Percentiles rank a stretch among this genome's conserved stretches.
Evolutionary conservation across 1,140 invertebrate genomes (phyloP).

Genomic region (Drosophila gunungcola): DNA sequence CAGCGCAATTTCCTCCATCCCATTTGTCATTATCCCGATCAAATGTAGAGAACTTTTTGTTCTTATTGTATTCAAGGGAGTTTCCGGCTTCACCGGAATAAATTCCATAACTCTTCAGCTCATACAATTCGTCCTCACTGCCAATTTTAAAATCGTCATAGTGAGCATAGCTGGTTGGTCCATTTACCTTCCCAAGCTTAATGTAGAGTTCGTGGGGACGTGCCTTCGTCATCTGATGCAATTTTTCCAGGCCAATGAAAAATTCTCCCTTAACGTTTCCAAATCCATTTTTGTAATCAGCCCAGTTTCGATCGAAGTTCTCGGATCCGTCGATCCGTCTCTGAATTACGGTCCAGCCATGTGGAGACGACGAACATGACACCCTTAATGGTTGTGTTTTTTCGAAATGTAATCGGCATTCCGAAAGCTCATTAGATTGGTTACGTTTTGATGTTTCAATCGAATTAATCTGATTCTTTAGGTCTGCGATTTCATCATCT

Average conservation of each 20-base stretch:
- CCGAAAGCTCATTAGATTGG: too few relatives aligned
- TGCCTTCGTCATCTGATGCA: slow-evolving; percentile 39
- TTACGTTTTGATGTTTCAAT: too few relatives aligned
- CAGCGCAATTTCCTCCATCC: too few relatives aligned
- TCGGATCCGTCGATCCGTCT: slow-evolving; percentile 42
- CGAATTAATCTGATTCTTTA: too few relatives aligned
- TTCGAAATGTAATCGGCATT: neutral
- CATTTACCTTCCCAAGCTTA: slow-evolving; percentile 87
- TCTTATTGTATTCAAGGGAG: slow-evolving; percentile 84
- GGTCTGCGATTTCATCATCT: too few relatives aligned
- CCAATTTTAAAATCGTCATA: slow-evolving; percentile 88
- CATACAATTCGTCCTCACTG: slow-evolving; percentile 87
- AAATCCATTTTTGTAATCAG: slow-evolving; percentile 45
- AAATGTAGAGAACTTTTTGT: slow-evolving; percentile 87
- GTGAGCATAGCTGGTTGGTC: slow-evolving; percentile 86
- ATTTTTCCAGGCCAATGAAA: slow-evolving; percentile 52
- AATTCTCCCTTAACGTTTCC: slow-evolving; percentile 48
- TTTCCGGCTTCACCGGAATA: slow-evolving; percentile 89
- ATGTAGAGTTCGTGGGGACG: slow-evolving; percentile 83
- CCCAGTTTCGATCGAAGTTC: slow-evolving; percentile 42
- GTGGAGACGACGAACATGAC: slow-evolving; percentile 18
- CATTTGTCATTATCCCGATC: slow-evolving; percentile 89
- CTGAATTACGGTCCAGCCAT: slow-evolving; percentile 49
- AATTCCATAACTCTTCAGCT: slow-evolving; percentile 87
- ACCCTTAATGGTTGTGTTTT: slow-evolving; percentile 15